Evolutionary conservation across 2,113 vertebrate species (phyloP), one percentile per base, ranked within the genome.

Genomic region (Lucifuga dentata): DNA sequence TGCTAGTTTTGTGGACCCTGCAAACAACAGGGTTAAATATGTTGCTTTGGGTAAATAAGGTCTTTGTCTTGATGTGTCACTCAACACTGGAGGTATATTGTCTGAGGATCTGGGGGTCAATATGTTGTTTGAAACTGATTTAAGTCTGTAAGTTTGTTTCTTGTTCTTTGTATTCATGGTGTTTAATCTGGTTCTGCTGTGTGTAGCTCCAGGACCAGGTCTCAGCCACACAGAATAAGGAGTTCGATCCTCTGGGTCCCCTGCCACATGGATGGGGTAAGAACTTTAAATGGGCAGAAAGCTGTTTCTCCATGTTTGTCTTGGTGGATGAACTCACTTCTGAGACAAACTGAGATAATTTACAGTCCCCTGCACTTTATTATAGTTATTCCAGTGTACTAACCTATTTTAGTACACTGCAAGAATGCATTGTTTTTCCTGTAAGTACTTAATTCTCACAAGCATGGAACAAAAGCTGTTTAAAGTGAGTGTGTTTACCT

Each of bases 211-310:
- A 98, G 88, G 97, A 99, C 68, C 95, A 95, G 80, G 89, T 90
- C 45, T 68, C 95, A 53, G 85, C 90, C 17, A 24, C 93, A 64
- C 95, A 95, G 86, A 98, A 93, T 89, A 96, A 98, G 89, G 96
- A 99, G 89, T 98, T 95, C 93, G 98, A 99, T 90, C 98, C 97
- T 60, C 94, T 98, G 48, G 98, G 97, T 35, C 95, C 96, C 26
- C 88, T 99, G 87, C 96, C 97, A 59, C 90, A 92, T 57, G 98
- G 96, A 89, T 99, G 98, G 98, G 98, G 98, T 99, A 94, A 95
- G 94, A 80, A 29, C 29, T 39, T 26, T 33, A 49, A 33, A 35
- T 35, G 8, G 1, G 33, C 26, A 29, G 3, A 5, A 7, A 29
- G 3, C 3, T 29, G 26, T 29, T 7, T 29, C 26, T 29, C 3